Percentiles rank a stretch among this genome's conserved stretches.
phyloP scores from a whole-genome alignment of 2,888 invertebrate species.

The Kuschelorhynchus macadamiae region DNA sequence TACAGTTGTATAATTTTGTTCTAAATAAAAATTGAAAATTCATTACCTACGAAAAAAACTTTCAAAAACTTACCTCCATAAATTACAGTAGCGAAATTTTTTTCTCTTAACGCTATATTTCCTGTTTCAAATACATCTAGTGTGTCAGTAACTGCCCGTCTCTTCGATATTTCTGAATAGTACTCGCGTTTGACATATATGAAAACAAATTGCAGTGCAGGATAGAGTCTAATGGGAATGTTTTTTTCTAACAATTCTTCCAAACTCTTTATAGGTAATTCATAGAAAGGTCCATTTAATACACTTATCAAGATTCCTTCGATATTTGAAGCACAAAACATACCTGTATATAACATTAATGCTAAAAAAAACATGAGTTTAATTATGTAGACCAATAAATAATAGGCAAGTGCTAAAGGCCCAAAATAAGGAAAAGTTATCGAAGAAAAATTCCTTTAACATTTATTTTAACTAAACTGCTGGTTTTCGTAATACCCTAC shows the following conservation, averaged over 20 bases:
- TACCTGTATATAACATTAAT: not conserved
- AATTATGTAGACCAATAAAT: not conserved
- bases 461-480: no score
- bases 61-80: constrained; percentile 24
- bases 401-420: not conserved
- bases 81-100: constrained; percentile 27
- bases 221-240: constrained; percentile 5
- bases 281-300: constrained; percentile 13
- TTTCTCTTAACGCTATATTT: constrained; percentile 1
- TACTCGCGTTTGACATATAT: not conserved
- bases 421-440: not conserved
- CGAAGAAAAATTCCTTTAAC: no score
- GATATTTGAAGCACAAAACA: constrained; percentile 1
- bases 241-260: constrained; percentile 10
- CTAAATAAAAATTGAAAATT: no score
- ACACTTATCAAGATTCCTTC: constrained; percentile 15
- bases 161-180: not conserved
- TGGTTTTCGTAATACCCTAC: no score
- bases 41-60: no score
- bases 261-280: constrained; percentile 17
- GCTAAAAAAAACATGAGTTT: constrained; percentile 12
- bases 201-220: not conserved
- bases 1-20: no score
- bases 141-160: not conserved
- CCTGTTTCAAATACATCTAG: constrained; percentile 5